These are phyloP conservation scores for Semicossyphus pulcher DNA, from an alignment of 2,113 vertebrate species.

Conservation along the genomic window DNA sequence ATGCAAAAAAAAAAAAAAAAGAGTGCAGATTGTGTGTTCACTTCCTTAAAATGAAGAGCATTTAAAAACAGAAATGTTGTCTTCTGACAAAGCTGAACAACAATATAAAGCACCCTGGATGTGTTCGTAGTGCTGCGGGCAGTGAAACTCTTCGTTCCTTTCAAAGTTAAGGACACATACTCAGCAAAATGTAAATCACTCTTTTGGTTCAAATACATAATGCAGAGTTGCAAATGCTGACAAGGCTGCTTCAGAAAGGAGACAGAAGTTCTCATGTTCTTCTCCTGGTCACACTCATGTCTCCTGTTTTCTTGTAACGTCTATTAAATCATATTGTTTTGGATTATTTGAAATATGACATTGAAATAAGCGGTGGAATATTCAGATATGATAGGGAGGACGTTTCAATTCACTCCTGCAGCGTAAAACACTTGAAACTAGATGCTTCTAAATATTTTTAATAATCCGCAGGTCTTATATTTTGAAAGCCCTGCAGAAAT, in stretches of 20 bases:
- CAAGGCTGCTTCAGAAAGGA: slow-evolving; percentile 16
- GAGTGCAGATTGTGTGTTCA: neutral
- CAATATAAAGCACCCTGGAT: neutral
- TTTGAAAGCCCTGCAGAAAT: no score
- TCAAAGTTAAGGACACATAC: slow-evolving; percentile 32
- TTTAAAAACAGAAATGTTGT: slow-evolving; percentile 17
- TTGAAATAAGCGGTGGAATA: no score
- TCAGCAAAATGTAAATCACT: slow-evolving; percentile 56
- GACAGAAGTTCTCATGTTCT: neutral
- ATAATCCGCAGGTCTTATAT: no score
- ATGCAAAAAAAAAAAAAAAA: neutral
- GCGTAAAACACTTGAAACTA: no score
- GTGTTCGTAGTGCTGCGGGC: neutral
- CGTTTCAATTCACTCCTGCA: no score
- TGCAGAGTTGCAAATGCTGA: slow-evolving; percentile 25
- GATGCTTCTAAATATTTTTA: no score
- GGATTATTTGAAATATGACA: no score
- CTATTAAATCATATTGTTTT: neutral
- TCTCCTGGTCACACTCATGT: slow-evolving; percentile 2
- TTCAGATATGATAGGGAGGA: no score
- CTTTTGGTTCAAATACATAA: slow-evolving; percentile 12
- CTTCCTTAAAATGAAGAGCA: slow-evolving; percentile 8
- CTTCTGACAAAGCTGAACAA: slow-evolving; percentile 17
- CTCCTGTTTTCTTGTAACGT: neutral
- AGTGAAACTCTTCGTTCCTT: slow-evolving; percentile 8